Percentiles rank a stretch among this genome's conserved stretches.
Evolutionary conservation across 37 sponge, comb jelly and placozoan species (phyloP).

Genomic region (Agelas oroides): DNA sequence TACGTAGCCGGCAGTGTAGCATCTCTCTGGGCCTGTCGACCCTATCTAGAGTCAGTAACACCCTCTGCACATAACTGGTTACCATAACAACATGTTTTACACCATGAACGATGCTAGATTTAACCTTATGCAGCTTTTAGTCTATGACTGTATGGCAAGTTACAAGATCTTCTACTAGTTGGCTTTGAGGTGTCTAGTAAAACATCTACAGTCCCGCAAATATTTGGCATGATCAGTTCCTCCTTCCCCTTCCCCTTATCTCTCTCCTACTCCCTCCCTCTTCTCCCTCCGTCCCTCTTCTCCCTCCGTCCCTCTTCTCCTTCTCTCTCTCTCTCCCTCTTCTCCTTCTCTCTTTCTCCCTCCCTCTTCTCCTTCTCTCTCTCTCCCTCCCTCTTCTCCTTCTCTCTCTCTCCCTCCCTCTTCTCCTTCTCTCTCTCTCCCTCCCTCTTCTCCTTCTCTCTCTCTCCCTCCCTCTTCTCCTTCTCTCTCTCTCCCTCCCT

Average conservation of each 20-base stretch:
- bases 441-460: background rate
- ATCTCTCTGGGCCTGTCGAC: slow-evolving; percentile 54
- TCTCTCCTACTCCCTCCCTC: background rate
- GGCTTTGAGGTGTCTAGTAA: too few relatives aligned
- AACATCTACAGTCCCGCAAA: too few relatives aligned
- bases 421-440: background rate
- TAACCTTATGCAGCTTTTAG: too few relatives aligned
- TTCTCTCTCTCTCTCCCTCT: background rate
- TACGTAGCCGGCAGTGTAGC: slow-evolving; percentile 11
- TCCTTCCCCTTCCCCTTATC: background rate
- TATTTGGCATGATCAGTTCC: too few relatives aligned
- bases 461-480: background rate
- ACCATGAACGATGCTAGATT: too few relatives aligned
- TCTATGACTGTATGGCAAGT: too few relatives aligned
- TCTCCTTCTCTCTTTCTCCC: background rate
- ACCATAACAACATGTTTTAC: too few relatives aligned
- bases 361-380: background rate
- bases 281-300: too few relatives aligned
- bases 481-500: background rate
- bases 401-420: background rate
- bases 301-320: too few relatives aligned
- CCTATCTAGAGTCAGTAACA: slow-evolving; percentile 42
- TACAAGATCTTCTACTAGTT: too few relatives aligned
- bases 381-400: background rate
- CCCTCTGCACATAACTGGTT: too few relatives aligned